Base-by-base conservation (phyloP, 2,888 invertebrate species). In the Philopedon plagiatum region DNA sequence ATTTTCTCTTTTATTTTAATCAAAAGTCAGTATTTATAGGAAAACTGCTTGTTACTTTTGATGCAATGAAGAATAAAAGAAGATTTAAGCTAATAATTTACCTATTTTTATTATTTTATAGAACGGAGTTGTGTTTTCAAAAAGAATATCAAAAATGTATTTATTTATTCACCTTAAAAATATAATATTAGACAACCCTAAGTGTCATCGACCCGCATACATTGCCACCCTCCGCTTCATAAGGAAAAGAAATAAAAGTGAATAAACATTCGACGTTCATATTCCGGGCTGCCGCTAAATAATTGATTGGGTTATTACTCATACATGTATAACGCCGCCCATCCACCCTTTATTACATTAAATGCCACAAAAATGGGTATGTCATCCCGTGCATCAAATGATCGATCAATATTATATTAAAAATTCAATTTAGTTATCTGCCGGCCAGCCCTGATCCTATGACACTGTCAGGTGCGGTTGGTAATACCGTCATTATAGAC, bases 381-480 rank as follows among this genome's bases (percentile, higher is more conserved):
- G 66, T 66, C 58, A 58, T 15, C 21, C 63, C 64, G 32, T 46
- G 26, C 46, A 62, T 63, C 39, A 68, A 60, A 54, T 71, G 70
- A 77, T 76, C 77, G 78, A 81, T 81, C 80, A 76, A 81, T 80
- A 78, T 78, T 64, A 77, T 80, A 82, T 82, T 83, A 82, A 82
- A 83, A 82, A 82, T 83, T 81, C 82, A 82, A 82, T 83, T 80
- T 74, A 77, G 80, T 81, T 81, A 81, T 80, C 80, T 78, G 78
- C 74, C 72, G 74, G 76, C 75, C 78, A 75, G 75, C 77, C 75
- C 76, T 77, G 78, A 78, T 76, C 77, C 78, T 80, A 80, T 81
- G 82, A 82, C 82, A 82, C 78, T 83, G 82, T 82, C 84, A 84
- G 83, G 83, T 85, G 84, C 78, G 84, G 83, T 82, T 76, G 80